A percentile compares a stretch with the other conserved stretches of the same genome.
Evolutionary conservation across 2,888 invertebrate species (phyloP).

Genomic region (Sesamia inferens): DNA sequence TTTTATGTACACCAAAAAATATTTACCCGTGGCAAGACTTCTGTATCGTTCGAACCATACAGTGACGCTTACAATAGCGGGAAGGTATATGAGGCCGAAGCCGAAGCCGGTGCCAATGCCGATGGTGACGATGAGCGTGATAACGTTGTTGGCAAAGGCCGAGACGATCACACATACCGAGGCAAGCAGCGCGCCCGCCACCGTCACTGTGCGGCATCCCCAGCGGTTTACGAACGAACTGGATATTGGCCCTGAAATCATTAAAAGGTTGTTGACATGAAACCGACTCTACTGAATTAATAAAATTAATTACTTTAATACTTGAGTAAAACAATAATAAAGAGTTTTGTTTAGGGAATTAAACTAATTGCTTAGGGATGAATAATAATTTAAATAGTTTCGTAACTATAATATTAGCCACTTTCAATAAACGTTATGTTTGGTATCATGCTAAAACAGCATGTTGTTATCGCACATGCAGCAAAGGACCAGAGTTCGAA

Average conservation of each 20-base stretch:
- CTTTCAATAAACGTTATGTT: conserved; percentile 27
- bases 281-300: not conserved
- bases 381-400: conserved; percentile 17
- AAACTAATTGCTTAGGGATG: conserved; percentile 20
- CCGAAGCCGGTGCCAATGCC: conserved; percentile 98
- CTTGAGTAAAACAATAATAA: conserved; percentile 1
- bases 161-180: conserved; percentile 94
- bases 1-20: not conserved
- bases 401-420: not conserved
- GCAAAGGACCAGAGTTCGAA: conserved; percentile 36
- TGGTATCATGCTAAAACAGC: conserved; percentile 19
- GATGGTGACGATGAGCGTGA: conserved; percentile 97
- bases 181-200: conserved; percentile 95
- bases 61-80: conserved; percentile 99
- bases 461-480: conserved; percentile 44
- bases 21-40: conserved; percentile 96
- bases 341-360: not conserved
- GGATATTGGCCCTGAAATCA: conserved; percentile 96
- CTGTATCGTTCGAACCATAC: conserved; percentile 98
- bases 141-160: conserved; percentile 95
- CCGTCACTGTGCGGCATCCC: conserved; percentile 97
- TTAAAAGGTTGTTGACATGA: conserved; percentile 12
- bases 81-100: conserved; percentile 98
- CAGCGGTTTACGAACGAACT: conserved; percentile 98
- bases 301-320: not conserved